A percentile compares a stretch with the other conserved stretches of the same genome.
Conservation (phyloP, 2,888 invertebrate species). For the Leptopterna dolabrata region DNA sequence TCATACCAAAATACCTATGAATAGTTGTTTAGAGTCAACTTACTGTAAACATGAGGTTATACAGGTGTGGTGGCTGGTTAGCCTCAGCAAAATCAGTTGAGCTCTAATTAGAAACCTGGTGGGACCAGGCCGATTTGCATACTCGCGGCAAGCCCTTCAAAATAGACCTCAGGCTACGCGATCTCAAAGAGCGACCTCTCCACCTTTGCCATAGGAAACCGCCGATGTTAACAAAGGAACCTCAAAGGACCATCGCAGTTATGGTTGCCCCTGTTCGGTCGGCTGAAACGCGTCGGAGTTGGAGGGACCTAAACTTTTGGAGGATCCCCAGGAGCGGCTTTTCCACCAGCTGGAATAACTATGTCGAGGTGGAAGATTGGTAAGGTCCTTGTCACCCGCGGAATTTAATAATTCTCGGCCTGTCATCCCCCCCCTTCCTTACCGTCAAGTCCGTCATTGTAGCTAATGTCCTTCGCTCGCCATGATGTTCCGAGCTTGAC, state of each 20-base stretch:
- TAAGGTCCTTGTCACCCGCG: conserved; percentile 30
- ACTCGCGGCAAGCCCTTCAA: background rate
- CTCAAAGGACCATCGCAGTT: background rate
- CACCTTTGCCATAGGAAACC: background rate
- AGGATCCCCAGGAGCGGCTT: background rate
- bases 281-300: background rate
- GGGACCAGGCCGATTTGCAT: background rate
- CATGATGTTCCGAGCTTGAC: background rate
- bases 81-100: background rate
- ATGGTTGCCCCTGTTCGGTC: background rate
- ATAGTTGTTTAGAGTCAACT: too few species aligned
- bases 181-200: background rate
- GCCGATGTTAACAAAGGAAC: background rate
- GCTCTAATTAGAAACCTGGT: background rate
- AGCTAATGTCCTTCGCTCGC: conserved; percentile 21
- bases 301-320: background rate
- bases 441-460: conserved; percentile 8
- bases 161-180: background rate
- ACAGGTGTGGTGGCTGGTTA: too few species aligned
- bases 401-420: conserved; percentile 38
- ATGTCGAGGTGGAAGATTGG: conserved; percentile 21
- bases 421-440: background rate
- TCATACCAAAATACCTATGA: too few species aligned
- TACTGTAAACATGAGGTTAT: too few species aligned
- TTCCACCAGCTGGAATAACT: conserved; percentile 15